phyloP scores from a whole-genome alignment of 1,140 invertebrate species.

The Caerostris darwini region DNA sequence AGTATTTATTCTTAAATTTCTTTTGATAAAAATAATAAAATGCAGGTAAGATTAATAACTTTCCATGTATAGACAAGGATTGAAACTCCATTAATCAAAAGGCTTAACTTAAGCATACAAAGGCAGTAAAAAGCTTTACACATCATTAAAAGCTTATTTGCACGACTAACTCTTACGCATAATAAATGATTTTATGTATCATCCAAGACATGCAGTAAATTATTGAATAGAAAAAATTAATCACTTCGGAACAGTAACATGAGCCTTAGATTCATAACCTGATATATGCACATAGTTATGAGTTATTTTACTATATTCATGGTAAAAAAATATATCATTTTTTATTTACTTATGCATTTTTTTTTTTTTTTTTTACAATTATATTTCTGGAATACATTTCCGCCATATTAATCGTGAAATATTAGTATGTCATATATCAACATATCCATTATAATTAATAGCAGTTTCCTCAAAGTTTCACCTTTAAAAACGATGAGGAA shows the following conservation, averaged over 20 bases:
- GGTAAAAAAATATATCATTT: no score
- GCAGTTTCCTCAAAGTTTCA: not conserved
- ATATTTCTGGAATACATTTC: not conserved
- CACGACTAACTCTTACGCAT: not conserved
- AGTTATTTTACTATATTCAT: no score
- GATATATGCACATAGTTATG: not conserved
- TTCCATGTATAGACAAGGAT: no score
- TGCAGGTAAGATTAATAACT: no score
- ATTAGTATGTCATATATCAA: not conserved
- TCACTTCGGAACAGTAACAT: not conserved
- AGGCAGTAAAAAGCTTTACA: no score
- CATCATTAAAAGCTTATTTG: no score
- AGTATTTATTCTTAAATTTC: no score
- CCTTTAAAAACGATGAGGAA: not conserved
- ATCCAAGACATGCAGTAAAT: not conserved
- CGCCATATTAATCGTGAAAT: not conserved
- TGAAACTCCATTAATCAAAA: no score
- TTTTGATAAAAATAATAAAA: no score
- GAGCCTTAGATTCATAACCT: not conserved
- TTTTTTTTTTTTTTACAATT: not conserved
- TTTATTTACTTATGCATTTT: no score
- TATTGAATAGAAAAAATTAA: not conserved
- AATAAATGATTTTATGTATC: not conserved
- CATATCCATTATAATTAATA: slow-evolving; percentile 1
- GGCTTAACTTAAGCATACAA: no score